A percentile compares a stretch with the other conserved stretches of the same genome.
Conservation (phyloP, 2,113 vertebrate species). For the Irena cyanogastra region DNA sequence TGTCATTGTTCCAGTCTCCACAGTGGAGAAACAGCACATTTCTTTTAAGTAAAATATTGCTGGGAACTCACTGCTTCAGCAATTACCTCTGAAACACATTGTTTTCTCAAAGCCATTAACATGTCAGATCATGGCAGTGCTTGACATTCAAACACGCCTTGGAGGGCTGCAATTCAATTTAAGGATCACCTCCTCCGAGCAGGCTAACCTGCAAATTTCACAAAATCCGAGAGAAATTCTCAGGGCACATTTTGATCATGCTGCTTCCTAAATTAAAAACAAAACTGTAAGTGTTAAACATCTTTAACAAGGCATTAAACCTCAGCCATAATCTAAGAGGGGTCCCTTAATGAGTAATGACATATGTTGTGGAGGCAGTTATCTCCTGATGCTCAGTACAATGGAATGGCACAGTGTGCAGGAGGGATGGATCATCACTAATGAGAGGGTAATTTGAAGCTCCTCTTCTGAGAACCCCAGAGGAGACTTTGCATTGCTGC, state of each 20-base stretch:
- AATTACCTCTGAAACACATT: conserved; percentile 79
- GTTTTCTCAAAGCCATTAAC: conserved; percentile 79
- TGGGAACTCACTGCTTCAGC: conserved; percentile 76
- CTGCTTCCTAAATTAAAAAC: conserved; percentile 83
- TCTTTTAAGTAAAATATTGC: conserved; percentile 74
- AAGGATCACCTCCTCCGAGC: conserved; percentile 72
- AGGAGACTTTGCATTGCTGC: conserved; percentile 69
- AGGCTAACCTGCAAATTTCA: conserved; percentile 74
- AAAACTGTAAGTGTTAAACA: conserved; percentile 96
- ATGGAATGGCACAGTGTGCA: conserved; percentile 88
- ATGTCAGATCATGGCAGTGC: conserved; percentile 78
- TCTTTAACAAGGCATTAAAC: conserved; percentile 99
- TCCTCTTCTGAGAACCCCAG: conserved; percentile 77
- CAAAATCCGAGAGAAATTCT: conserved; percentile 71
- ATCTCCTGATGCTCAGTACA: conserved; percentile 87
- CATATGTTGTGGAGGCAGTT: conserved; percentile 96
- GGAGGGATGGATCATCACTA: conserved; percentile 91
- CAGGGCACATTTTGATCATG: conserved; percentile 77
- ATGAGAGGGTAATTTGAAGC: conserved; percentile 91
- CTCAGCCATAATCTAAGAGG: conserved; percentile 85
- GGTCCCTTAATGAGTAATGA: conserved; percentile 97
- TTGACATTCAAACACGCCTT: conserved; percentile 79
- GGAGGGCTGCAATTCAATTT: conserved; percentile 80
- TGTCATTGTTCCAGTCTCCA: not conserved
- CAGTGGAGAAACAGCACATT: conserved; percentile 28